These are phyloP conservation scores for Petrocephalus microphthalmus DNA, from an alignment of 2,113 vertebrate species.

Conservation along the genomic window DNA sequence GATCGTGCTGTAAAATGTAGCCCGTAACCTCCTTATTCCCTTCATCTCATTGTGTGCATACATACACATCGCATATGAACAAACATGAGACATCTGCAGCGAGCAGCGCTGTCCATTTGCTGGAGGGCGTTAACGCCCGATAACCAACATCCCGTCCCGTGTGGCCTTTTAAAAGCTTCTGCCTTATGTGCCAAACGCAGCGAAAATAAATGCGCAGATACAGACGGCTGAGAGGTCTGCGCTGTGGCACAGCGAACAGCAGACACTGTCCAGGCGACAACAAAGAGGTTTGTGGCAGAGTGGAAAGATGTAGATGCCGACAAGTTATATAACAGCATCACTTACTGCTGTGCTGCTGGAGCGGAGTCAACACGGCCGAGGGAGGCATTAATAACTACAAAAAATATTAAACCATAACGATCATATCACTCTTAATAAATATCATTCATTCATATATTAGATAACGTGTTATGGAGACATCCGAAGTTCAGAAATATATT, in stretches of 20 bases:
- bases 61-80: neutral
- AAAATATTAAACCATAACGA: neutral
- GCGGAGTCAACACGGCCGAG: slow-evolving; percentile 15
- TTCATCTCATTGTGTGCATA: neutral
- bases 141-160: neutral
- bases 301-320: neutral
- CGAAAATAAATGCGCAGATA: slow-evolving; percentile 39
- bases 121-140: slow-evolving; percentile 18
- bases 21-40: neutral
- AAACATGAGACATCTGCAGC: neutral
- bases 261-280: slow-evolving; percentile 5
- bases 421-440: slow-evolving; percentile 3
- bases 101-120: neutral
- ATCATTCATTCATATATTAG: neutral
- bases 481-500: slow-evolving; percentile 38
- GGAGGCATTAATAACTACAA: neutral
- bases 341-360: slow-evolving; percentile 1
- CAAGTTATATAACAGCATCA: neutral
- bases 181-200: slow-evolving; percentile 7
- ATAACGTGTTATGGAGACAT: neutral
- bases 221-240: slow-evolving; percentile 39
- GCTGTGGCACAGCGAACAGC: neutral
- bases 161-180: slow-evolving; percentile 24
- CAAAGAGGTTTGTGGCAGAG: slow-evolving; percentile 50
- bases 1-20: neutral